These are phyloP conservation scores for Holcopasites calliopsidis DNA, from an alignment of 1,140 invertebrate genomes.

Conservation along the genomic window DNA sequence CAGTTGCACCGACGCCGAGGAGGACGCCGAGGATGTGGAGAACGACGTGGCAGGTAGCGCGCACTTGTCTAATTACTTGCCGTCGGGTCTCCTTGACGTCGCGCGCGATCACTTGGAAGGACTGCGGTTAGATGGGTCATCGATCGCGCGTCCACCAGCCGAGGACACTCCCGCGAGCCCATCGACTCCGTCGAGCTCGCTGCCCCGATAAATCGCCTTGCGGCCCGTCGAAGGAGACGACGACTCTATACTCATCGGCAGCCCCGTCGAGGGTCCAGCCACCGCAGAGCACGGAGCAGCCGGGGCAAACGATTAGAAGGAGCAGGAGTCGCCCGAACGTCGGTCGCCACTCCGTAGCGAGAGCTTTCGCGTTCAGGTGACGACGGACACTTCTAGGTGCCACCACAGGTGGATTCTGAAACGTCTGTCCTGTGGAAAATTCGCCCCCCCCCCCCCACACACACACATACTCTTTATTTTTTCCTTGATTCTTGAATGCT, in stretches of 20 bases:
- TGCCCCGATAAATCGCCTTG: constrained; percentile 36
- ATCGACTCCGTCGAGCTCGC: constrained; percentile 35
- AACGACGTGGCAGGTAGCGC: constrained; percentile 64
- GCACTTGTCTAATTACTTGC: constrained; percentile 54
- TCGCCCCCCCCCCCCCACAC: background rate
- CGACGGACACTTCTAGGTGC: constrained; percentile 27
- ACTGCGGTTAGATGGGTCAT: constrained; percentile 75
- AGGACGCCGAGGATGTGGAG: constrained; percentile 78
- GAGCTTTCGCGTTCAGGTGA: constrained; percentile 25
- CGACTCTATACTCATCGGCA: background rate
- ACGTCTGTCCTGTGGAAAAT: background rate
- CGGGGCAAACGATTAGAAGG: background rate
- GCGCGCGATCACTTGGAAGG: constrained; percentile 73
- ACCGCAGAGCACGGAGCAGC: too few relatives aligned
- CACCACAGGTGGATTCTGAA: background rate
- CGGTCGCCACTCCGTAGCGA: background rate
- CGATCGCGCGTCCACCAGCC: constrained; percentile 44
- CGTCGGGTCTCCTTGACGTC: constrained; percentile 45
- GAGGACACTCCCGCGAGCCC: constrained; percentile 52
- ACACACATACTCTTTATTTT: background rate
- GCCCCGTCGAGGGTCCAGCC: too few relatives aligned
- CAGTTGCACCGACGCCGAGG: constrained; percentile 70
- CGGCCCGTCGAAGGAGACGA: too few relatives aligned
- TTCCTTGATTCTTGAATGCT: too few relatives aligned
- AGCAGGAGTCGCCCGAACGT: background rate